Conservation (phyloP, 2,888 invertebrate genomes). For the Eubasilissa splendida region DNA sequence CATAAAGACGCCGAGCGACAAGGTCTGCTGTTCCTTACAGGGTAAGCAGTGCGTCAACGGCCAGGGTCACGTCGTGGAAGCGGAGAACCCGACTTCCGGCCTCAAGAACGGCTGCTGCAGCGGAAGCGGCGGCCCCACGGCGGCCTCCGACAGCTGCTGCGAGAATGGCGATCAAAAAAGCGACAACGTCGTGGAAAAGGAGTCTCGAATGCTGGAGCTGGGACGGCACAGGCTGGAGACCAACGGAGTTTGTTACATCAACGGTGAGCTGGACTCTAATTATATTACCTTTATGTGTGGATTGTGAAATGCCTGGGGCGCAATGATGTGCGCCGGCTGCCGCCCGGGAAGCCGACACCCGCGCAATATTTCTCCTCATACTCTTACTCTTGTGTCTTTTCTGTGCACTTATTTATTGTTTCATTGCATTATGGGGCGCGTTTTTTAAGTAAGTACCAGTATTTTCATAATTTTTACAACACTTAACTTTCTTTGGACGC, state of each 20-base stretch:
- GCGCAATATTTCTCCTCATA: background rate
- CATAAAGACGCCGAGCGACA: constrained; percentile 60
- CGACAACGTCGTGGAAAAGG: constrained; percentile 61
- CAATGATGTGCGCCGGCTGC: background rate
- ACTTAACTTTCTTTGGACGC: no score
- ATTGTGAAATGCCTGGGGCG: background rate
- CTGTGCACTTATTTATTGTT: no score
- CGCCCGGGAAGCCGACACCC: background rate
- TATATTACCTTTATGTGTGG: background rate
- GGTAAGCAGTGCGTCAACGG: constrained; percentile 25
- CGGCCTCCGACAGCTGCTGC: constrained; percentile 61
- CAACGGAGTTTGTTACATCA: constrained; percentile 94
- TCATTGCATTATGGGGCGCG: no score
- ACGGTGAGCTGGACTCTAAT: constrained; percentile 76
- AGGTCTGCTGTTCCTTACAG: constrained; percentile 16
- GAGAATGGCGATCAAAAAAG: constrained; percentile 60
- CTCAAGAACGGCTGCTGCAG: background rate
- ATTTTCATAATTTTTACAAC: no score
- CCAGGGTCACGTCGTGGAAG: constrained; percentile 2
- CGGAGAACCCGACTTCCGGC: background rate
- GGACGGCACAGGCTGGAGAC: constrained; percentile 77
- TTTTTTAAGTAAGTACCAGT: no score
- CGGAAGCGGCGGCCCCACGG: background rate
- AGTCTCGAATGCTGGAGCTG: constrained; percentile 76
- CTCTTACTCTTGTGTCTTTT: background rate